Conservation (phyloP, 2,797 vertebrate genomes). For the Sebastes taczanowskii region DNA sequence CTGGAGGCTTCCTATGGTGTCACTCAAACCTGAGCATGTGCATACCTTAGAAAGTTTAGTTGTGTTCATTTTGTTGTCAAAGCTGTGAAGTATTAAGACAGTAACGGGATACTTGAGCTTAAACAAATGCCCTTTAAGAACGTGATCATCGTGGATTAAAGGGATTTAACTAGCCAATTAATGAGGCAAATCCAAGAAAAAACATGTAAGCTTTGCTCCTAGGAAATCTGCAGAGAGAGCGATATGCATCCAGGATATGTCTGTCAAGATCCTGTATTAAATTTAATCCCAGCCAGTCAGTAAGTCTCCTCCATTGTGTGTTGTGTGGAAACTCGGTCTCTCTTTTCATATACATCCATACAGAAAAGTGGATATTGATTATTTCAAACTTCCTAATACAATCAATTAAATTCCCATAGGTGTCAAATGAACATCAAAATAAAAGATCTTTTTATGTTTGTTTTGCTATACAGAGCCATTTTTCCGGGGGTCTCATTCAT, state of each 20-base stretch:
- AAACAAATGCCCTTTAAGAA: slow-evolving; percentile 53
- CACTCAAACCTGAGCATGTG: slow-evolving; percentile 7
- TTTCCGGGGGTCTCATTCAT: slow-evolving; percentile 74
- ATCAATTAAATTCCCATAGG: slow-evolving; percentile 9
- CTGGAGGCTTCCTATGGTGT: slow-evolving; percentile 20
- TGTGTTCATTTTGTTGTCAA: slow-evolving; percentile 20
- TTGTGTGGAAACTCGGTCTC: slow-evolving; percentile 59
- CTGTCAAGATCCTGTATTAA: slow-evolving; percentile 91
- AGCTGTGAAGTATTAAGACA: slow-evolving; percentile 30
- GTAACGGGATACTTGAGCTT: slow-evolving; percentile 24
- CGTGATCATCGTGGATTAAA: slow-evolving; percentile 82
- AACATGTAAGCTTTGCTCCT: slow-evolving; percentile 80
- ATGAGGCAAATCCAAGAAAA: slow-evolving; percentile 83
- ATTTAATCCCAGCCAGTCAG: slow-evolving; percentile 87
- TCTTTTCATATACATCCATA: slow-evolving; percentile 45
- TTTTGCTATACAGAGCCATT: slow-evolving; percentile 31
- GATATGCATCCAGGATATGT: slow-evolving; percentile 89
- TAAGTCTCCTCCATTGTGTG: slow-evolving; percentile 81
- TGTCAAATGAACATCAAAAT: slow-evolving; percentile 32
- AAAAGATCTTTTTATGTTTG: slow-evolving; percentile 35
- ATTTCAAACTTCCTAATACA: slow-evolving; percentile 36
- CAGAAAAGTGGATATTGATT: slow-evolving; percentile 43
- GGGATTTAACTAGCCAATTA: slow-evolving; percentile 83
- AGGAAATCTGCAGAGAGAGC: slow-evolving; percentile 77
- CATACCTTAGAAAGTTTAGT: neutral